These are phyloP conservation scores for Pionites leucogaster DNA, from an alignment of 2,113 vertebrate species.

Conservation along the genomic window DNA sequence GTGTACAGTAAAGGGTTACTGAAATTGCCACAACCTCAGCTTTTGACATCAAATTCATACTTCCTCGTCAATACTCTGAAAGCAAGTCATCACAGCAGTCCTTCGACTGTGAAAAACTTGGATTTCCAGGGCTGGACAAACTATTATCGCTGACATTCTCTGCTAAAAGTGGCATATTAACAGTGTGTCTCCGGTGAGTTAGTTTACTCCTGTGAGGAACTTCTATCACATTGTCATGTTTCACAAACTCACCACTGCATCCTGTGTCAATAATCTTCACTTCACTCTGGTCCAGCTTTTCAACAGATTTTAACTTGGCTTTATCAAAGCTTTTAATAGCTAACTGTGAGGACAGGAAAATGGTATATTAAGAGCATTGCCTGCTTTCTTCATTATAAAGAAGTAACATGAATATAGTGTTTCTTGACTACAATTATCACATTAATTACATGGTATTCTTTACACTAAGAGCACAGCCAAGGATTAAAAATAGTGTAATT, in stretches of 20 bases:
- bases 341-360: conserved; percentile 63
- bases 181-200: conserved; percentile 79
- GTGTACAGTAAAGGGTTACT: neutral
- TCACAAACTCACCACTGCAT: neutral
- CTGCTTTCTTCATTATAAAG: neutral
- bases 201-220: conserved; percentile 10
- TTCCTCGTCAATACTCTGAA: neutral
- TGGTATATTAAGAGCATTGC: accelerated
- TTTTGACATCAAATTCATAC: neutral
- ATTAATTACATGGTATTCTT: neutral
- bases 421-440: neutral
- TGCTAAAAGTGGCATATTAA: neutral
- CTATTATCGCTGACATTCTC: neutral
- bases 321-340: conserved; percentile 67
- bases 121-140: neutral
- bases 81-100: neutral
- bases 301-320: conserved; percentile 66
- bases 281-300: conserved; percentile 56
- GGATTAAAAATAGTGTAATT: neutral
- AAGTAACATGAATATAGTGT: neutral
- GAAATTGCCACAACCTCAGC: neutral
- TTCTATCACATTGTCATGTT: neutral
- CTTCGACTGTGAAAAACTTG: neutral
- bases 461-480: neutral
- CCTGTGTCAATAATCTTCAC: neutral